Percentiles rank a stretch among this genome's conserved stretches.
Conservation (phyloP, 2,888 invertebrate genomes). For the Gymnoscelis rufifasciata region DNA sequence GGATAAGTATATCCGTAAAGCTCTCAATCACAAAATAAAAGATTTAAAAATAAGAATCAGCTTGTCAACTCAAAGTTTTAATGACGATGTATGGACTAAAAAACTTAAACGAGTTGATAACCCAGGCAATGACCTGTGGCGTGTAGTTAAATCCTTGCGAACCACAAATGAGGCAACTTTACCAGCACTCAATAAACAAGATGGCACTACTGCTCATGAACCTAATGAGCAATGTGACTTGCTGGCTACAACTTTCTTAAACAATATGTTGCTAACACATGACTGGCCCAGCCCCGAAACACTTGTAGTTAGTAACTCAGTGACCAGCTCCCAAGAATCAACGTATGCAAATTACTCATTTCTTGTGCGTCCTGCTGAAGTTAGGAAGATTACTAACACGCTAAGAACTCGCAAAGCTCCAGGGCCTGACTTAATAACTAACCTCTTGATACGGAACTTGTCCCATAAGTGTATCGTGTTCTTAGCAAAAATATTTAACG, state of each 20-base stretch:
- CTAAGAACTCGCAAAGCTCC: background rate
- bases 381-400: background rate
- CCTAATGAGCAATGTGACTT: no score
- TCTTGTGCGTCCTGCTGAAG: background rate
- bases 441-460: conserved; percentile 2
- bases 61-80: background rate
- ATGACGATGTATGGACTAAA: background rate
- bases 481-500: conserved; percentile 7
- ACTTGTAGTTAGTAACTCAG: no score
- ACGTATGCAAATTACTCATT: background rate
- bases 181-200: no score
- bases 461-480: conserved; percentile 4
- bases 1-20: background rate
- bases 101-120: background rate
- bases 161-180: no score
- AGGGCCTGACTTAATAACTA: conserved; percentile 7
- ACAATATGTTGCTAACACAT: no score
- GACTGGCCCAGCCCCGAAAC: no score
- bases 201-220: no score
- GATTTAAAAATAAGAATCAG: background rate
- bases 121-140: background rate
- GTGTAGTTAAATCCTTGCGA: background rate
- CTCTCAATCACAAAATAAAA: background rate
- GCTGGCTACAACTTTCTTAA: no score
- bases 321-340: no score